Base-by-base conservation (phyloP, 2,888 invertebrate species). In the Drosophila macrothrix region DNA sequence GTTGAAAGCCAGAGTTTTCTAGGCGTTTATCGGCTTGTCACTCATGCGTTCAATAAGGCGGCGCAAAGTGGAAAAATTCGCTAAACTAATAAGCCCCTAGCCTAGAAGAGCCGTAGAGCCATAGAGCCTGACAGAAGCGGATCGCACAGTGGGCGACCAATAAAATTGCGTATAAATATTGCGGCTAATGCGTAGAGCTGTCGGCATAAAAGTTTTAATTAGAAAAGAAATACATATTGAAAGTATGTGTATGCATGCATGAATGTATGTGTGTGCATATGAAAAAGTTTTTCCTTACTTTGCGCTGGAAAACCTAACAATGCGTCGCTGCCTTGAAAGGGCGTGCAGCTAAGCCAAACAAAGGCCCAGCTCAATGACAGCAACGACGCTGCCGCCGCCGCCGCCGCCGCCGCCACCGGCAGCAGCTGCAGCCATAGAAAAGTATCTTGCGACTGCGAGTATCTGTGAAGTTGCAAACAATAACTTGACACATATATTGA, bases 171-270 rank as follows among this genome's bases (percentile, higher is more conserved):
- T 50, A 64, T 31, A 62, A 50, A 56, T 59, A 50, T 66, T 46
- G 29, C 46, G 63, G 31, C 46, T 46, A 58, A 65, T 64, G 58
- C 69, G 62, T 50, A 50, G 25, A 50, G 67, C 49, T 59, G 58
- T 49, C 59, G 60, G 46, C 69, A 73, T 31, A 84, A 84, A 85
- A 84, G 53, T 88, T 89, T 84, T 89, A 84, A 89, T 89, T 87
- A 69, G 62, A 73, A 73, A 70, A 59, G 52, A 50, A 46, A 58
- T 67, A 64, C 22, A 25, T 46, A 46, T 46, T 6, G 12, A 22
- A 22, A n/a, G 19, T 31, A n/a, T 39, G 16, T 43, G 14, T 39
- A 16, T n/a, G n/a, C 6, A 43, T 35, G 14, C 33, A 1, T 55
- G 39, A 1, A 2, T 0, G 14, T 22, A 14, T 46, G 16, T 52